phyloP scores from a whole-genome alignment of 2,888 invertebrate genomes.

The Philonicus albiceps region DNA sequence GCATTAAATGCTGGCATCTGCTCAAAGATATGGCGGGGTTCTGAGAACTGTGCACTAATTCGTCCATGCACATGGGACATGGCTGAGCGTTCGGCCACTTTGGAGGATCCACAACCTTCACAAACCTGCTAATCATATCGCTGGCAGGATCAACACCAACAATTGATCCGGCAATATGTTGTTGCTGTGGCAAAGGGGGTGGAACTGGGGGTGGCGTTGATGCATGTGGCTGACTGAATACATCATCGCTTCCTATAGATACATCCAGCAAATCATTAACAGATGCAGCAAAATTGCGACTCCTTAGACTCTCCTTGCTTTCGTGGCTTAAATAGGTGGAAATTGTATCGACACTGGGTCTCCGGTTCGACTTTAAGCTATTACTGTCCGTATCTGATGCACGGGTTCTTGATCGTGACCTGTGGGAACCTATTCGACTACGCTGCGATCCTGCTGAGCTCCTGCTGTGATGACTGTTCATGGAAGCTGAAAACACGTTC shows the following conservation, averaged over 20 bases:
- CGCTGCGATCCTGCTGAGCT: constrained; percentile 61
- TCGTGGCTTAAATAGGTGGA: constrained; percentile 89
- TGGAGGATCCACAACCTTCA: constrained; percentile 71
- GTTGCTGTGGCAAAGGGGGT: constrained; percentile 53
- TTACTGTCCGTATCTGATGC: constrained; percentile 66
- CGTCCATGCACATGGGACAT: constrained; percentile 75
- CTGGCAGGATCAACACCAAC: constrained; percentile 65
- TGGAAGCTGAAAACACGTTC: constrained; percentile 59
- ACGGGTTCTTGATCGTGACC: constrained; percentile 62
- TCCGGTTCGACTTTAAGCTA: constrained; percentile 77
- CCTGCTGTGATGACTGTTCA: constrained; percentile 61
- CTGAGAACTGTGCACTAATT: constrained; percentile 63
- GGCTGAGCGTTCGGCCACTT: constrained; percentile 76
- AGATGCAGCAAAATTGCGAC: constrained; percentile 65
- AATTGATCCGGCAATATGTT: constrained; percentile 64
- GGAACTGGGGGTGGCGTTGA: constrained; percentile 55
- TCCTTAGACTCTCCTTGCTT: constrained; percentile 75
- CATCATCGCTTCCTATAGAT: constrained; percentile 77
- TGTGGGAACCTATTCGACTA: constrained; percentile 59
- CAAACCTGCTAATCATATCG: constrained; percentile 73
- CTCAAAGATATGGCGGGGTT: constrained; percentile 72
- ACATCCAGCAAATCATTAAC: constrained; percentile 75
- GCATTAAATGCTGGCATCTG: constrained; percentile 81
- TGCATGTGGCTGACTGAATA: constrained; percentile 62
- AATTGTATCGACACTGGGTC: constrained; percentile 87